Conservation (phyloP, 2,113 vertebrate species). For the Cyprinus carpio region DNA sequence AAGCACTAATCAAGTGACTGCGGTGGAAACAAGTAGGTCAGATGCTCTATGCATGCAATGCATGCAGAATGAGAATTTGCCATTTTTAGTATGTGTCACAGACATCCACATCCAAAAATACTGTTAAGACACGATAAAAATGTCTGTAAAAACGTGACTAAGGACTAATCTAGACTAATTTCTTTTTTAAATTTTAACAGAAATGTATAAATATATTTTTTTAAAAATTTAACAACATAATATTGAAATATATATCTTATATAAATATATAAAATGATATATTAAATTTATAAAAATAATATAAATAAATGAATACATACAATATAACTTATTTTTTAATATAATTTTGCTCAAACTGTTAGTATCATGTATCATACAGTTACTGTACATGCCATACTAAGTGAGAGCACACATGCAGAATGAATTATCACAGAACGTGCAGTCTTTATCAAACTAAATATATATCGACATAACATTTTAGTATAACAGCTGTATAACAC, state of each 20-base stretch:
- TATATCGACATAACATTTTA: no score
- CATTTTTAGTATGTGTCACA: constrained; percentile 3
- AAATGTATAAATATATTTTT: no score
- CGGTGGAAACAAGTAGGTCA: constrained; percentile 4
- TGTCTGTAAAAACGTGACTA: not conserved
- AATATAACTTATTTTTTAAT: not conserved
- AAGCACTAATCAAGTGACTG: constrained; percentile 63
- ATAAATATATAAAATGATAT: not conserved
- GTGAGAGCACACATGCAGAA: not conserved
- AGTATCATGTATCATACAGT: not conserved
- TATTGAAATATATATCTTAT: not conserved
- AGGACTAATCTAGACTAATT: not conserved
- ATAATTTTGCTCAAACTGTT: not conserved
- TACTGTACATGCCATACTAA: not conserved
- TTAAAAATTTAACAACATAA: not conserved
- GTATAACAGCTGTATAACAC: not conserved
- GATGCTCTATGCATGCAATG: not conserved
- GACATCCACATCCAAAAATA: not conserved
- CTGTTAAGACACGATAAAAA: not conserved
- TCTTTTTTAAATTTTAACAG: no score
- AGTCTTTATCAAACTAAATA: not conserved
- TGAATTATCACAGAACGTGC: constrained; percentile 8
- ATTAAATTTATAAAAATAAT: no score
- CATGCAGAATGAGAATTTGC: constrained; percentile 1
- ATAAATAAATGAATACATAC: no score